These are phyloP conservation scores for Palythoa heliodiscus DNA, from an alignment of 92 coral and sea anemone species.

Conservation along the genomic window DNA sequence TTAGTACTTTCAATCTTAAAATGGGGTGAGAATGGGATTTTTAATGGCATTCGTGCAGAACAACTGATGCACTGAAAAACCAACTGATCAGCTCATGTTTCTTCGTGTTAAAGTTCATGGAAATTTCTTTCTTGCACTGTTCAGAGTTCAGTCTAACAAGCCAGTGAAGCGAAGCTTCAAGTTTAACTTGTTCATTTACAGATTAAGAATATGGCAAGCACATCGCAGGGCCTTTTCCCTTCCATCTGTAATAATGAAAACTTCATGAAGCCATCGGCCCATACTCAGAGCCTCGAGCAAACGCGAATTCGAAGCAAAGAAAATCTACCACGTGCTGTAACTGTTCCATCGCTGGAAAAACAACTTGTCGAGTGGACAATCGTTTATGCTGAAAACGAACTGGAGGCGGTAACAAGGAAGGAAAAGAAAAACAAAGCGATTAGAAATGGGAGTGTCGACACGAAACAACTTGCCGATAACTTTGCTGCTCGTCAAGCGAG, in stretches of 20 bases:
- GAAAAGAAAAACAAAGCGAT: not conserved
- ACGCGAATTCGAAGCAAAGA: not conserved
- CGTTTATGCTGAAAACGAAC: slow-evolving; percentile 20
- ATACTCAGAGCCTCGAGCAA: slow-evolving; percentile 12
- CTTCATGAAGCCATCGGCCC: not conserved
- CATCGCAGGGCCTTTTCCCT: slow-evolving; percentile 34
- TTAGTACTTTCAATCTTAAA: not conserved
- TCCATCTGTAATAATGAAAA: slow-evolving; percentile 2
- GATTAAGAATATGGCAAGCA: slow-evolving; percentile 16
- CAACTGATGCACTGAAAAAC: not conserved
- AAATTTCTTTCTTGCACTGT: not conserved
- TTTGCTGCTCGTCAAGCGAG: not conserved
- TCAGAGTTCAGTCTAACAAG: not conserved
- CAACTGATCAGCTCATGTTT: not conserved
- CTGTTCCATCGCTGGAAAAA: slow-evolving; percentile 20
- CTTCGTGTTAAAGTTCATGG: not conserved
- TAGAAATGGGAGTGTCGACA: not conserved
- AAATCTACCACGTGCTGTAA: not conserved
- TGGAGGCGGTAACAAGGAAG: slow-evolving; percentile 17
- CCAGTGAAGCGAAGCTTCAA: not conserved
- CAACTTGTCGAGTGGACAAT: slow-evolving; percentile 37
- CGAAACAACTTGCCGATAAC: not conserved
- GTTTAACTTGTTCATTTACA: not conserved
- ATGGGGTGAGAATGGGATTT: not conserved
- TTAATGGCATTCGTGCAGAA: slow-evolving; percentile 2